phyloP scores from a whole-genome alignment of 2,888 invertebrate genomes.

The Callyntrura guangdongensis region DNA sequence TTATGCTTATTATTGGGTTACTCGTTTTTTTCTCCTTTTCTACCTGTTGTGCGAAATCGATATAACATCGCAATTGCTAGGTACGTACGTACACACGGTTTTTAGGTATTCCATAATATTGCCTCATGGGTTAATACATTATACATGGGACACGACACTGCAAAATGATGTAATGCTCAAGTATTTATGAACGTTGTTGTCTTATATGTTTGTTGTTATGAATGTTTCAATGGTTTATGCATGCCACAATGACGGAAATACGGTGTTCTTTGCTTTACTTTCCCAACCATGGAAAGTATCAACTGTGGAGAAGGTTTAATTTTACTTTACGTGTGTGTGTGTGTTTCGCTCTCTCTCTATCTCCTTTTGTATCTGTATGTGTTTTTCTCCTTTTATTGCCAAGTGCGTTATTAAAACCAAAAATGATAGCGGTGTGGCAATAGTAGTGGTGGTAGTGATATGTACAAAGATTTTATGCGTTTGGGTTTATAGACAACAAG shows the following conservation, averaged over 20 bases:
- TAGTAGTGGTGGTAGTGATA: not conserved
- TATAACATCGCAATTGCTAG: not conserved
- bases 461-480: not conserved
- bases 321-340: constrained; percentile 22
- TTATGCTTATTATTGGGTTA: constrained; percentile 55
- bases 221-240: constrained; percentile 46
- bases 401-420: constrained; percentile 55
- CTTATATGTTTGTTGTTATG: constrained; percentile 45
- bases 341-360: not conserved
- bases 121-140: constrained; percentile 16
- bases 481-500: constrained; percentile 10
- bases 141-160: constrained; percentile 49
- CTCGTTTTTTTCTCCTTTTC: constrained; percentile 59
- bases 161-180: constrained; percentile 65
- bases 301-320: not conserved
- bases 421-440: constrained; percentile 21
- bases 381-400: constrained; percentile 54
- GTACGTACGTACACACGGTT: not conserved
- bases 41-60: constrained; percentile 76
- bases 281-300: not conserved
- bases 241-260: not conserved
- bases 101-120: constrained; percentile 5
- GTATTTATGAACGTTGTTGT: constrained; percentile 68
- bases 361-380: not conserved
- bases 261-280: constrained; percentile 26